Evolutionary conservation across 2,888 invertebrate species (phyloP), one percentile per base, ranked within the genome.

Genomic region (Apotomis betuletana): DNA sequence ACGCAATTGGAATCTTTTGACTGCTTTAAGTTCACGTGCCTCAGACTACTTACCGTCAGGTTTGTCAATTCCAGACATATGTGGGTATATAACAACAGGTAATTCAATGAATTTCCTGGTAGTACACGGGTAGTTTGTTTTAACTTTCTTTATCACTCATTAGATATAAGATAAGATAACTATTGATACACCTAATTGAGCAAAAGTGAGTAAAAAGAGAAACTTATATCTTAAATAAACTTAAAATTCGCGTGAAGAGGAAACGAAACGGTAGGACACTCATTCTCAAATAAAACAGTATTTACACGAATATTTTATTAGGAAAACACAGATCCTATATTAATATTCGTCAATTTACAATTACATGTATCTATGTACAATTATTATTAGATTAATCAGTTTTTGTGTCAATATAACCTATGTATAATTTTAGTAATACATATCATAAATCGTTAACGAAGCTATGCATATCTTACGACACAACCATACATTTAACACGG

Each of bases 401-500:
- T 85, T 86, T 86, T 85, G 85, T 89, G 85, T 90, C 83, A 83
- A 87, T 83, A 80, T 86, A 86, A 87, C 88, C 87, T 91, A 91
- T 83, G 84, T 85, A 86, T 89, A 90, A 82, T 83, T 85, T 89
- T 88, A 89, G 81, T 88, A 88, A 85, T 90, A 90, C 87, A 85
- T 83, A 86, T 86, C 62, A 73, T 67, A 61, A 71, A 74, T 69
- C 69, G 65, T 85, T 90, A 91, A 92, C 92, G 88, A 92, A 92
- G 89, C 91, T 91, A 92, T 90, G 88, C 85, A 91, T 92, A 92
- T 91, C 88, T 90, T 92, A 93, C 89, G 93, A 93, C 94, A 94
- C 94, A 94, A 94, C 94, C 94, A 93, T 93, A 93, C 87, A 91
- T 90, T 92, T 90, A 92, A 91, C 91, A 91, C 90, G 92, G 91